Conservation (phyloP, 2,888 invertebrate genomes). For the Phrixothrix hirtus region DNA sequence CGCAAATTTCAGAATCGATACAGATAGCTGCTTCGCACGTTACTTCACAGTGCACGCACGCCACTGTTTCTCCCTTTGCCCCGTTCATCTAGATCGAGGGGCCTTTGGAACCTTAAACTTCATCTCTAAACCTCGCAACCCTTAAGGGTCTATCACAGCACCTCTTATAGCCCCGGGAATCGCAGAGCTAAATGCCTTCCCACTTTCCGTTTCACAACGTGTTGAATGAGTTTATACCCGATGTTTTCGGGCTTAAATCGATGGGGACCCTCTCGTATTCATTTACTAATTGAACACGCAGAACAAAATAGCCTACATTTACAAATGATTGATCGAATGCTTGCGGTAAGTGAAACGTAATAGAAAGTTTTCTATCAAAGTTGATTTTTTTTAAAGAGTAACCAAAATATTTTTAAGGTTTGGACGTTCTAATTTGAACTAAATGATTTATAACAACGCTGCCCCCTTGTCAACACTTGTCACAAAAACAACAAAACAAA, state of each 20-base stretch:
- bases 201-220: conserved; percentile 28
- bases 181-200: conserved; percentile 28
- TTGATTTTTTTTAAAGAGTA: too few species aligned
- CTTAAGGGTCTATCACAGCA: conserved; percentile 28
- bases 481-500: conserved; percentile 12
- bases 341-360: background rate
- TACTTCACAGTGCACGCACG: conserved; percentile 18
- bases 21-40: conserved; percentile 18
- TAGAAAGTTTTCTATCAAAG: too few species aligned
- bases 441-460: conserved; percentile 16
- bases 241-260: conserved; percentile 16
- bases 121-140: conserved; percentile 28
- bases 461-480: conserved; percentile 17
- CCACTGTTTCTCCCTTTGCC: conserved; percentile 11
- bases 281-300: conserved; percentile 23
- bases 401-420: too few species aligned
- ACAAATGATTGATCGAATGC: conserved; percentile 1
- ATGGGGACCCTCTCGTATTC: conserved; percentile 16
- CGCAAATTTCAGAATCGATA: conserved; percentile 21
- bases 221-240: conserved; percentile 24
- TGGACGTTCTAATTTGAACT: conserved; percentile 5
- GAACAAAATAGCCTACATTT: conserved; percentile 3
- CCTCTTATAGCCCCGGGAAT: conserved; percentile 30
- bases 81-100: conserved; percentile 13
- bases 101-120: conserved; percentile 28